phyloP scores from a whole-genome alignment of 2,113 vertebrate genomes.

The Tiliqua scincoides region DNA sequence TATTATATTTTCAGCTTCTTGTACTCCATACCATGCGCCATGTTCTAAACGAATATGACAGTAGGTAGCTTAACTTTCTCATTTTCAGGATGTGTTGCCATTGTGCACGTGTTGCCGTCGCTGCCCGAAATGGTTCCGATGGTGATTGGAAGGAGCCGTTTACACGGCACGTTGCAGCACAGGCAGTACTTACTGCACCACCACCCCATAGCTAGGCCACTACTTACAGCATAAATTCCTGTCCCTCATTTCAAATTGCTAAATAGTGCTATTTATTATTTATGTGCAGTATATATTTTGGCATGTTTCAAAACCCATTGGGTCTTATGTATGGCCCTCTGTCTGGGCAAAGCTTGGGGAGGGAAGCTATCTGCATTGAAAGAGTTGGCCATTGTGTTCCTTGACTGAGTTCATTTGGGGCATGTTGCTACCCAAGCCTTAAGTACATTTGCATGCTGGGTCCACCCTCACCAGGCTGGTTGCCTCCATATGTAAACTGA shows the following conservation, averaged over 20 bases:
- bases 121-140: too few relatives aligned
- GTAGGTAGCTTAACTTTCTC: neutral
- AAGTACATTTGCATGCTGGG: neutral
- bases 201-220: too few relatives aligned
- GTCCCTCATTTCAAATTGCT: neutral
- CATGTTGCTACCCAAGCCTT: neutral
- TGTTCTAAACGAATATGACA: neutral
- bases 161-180: too few relatives aligned
- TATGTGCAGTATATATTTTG: neutral
- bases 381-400: neutral
- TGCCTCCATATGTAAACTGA: neutral
- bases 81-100: constrained; percentile 4
- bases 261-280: constrained; percentile 24
- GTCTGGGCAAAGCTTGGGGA: neutral
- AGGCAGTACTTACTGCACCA: too few relatives aligned
- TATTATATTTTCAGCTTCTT: neutral
- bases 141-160: too few relatives aligned
- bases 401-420: neutral
- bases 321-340: neutral
- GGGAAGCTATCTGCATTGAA: neutral
- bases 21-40: neutral
- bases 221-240: constrained; percentile 4
- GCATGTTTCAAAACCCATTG: neutral
- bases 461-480: neutral
- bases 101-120: too few relatives aligned